Evolutionary conservation across 2,797 vertebrate species (phyloP).

Genomic region (Avahi laniger): DNA sequence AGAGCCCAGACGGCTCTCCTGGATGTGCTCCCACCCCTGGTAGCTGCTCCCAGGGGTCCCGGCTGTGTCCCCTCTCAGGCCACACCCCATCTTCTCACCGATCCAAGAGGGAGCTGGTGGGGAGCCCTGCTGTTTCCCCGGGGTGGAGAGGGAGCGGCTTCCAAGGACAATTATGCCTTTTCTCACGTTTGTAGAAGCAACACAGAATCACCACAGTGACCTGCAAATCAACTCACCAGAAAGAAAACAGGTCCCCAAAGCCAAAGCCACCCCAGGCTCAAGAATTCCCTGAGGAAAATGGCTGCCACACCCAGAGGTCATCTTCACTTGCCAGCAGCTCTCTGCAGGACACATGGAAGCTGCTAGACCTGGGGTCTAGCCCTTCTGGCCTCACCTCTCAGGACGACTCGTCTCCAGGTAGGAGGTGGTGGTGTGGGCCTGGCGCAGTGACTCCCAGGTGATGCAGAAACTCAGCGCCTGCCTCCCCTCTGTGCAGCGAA

Average conservation of each 20-base stretch:
- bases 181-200: conserved; percentile 70
- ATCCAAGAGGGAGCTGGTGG: rapidly evolving
- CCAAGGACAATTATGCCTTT: neutral
- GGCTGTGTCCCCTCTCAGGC: neutral
- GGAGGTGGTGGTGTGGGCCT: neutral
- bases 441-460: no score
- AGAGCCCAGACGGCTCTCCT: neutral
- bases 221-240: conserved; percentile 41
- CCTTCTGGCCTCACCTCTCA: conserved; percentile 80
- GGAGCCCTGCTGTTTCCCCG: neutral
- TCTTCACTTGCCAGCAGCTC: conserved; percentile 82
- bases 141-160: no score
- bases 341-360: conserved; percentile 88
- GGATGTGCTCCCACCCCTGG: neutral
- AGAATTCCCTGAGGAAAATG: neutral
- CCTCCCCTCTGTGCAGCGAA: no score
- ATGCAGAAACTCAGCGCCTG: neutral
- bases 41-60: neutral
- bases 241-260: conserved; percentile 78
- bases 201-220: neutral
- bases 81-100: neutral
- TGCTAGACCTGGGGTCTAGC: conserved; percentile 87
- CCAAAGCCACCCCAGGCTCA: conserved; percentile 45
- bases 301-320: conserved; percentile 65
- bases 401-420: conserved; percentile 80